phyloP scores from a whole-genome alignment of 2,113 vertebrate genomes.

The Antennarius striatus region DNA sequence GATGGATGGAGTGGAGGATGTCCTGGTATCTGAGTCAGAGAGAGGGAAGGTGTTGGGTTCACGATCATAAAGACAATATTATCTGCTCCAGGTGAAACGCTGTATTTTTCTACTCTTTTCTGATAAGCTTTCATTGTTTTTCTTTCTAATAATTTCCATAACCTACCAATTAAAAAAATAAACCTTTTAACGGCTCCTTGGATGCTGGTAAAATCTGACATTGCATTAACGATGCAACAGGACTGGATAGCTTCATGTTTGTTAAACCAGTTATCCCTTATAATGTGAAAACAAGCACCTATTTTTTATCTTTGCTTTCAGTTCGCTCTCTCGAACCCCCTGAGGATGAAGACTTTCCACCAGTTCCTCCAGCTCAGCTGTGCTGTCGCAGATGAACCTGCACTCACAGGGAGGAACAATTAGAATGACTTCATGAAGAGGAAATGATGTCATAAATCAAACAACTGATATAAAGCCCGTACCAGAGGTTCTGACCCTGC shows the following conservation, averaged over 20 bases:
- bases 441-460: neutral
- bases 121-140: too few species aligned
- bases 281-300: conserved; percentile 75
- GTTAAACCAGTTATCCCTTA: neutral
- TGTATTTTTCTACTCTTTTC: neutral
- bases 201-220: neutral
- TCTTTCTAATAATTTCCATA: neutral
- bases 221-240: neutral
- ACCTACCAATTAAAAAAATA: neutral
- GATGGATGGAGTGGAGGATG: conserved; percentile 90
- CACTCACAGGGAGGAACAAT: neutral
- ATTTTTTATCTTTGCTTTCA: conserved; percentile 87
- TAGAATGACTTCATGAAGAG: neutral
- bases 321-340: conserved; percentile 92
- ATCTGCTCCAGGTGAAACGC: neutral
- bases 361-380: conserved; percentile 90
- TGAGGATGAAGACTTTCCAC: conserved; percentile 89
- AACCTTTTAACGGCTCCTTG: neutral
- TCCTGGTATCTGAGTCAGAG: conserved; percentile 86
- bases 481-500: conserved; percentile 98
- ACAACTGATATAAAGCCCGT: conserved; percentile 24
- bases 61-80: neutral
- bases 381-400: conserved; percentile 93
- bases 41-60: neutral
- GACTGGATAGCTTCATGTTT: neutral